These are phyloP conservation scores for Bos javanicus DNA, from an alignment of 2,113 vertebrate genomes.

Conservation along the genomic window DNA sequence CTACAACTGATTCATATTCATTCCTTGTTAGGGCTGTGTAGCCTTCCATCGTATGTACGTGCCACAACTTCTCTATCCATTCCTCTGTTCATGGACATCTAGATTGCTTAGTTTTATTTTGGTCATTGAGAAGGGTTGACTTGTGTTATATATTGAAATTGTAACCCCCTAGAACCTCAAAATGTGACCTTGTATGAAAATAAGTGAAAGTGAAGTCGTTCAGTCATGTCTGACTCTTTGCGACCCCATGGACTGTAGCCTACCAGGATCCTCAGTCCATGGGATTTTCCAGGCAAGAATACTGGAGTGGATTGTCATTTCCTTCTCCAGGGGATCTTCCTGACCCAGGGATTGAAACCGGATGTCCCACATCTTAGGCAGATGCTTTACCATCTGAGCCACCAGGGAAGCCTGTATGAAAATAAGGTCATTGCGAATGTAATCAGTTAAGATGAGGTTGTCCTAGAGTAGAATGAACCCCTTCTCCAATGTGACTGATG, in stretches of 20 bases:
- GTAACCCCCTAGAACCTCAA: too few species aligned
- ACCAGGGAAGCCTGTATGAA: not conserved
- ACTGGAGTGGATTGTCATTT: too few species aligned
- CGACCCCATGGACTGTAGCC: too few species aligned
- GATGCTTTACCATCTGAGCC: too few species aligned
- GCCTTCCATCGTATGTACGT: fast-evolving
- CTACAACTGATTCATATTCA: not conserved
- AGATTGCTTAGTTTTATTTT: not conserved
- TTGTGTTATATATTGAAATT: fast-evolving
- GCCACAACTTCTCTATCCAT: not conserved
- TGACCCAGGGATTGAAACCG: fast-evolving
- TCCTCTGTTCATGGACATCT: not conserved
- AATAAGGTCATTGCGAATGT: not conserved
- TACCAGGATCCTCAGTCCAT: too few species aligned
- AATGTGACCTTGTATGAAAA: not conserved
- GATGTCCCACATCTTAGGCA: too few species aligned
- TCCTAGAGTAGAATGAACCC: fast-evolving
- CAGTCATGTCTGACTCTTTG: too few species aligned
- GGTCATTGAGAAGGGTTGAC: not conserved
- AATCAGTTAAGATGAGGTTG: not conserved
- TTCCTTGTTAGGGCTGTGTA: not conserved
- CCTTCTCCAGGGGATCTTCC: too few species aligned
- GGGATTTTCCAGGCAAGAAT: too few species aligned
- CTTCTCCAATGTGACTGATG: fast-evolving
- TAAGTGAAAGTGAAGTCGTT: not conserved